These are phyloP conservation scores for Grantiella picta DNA, from an alignment of 2,113 vertebrate genomes.

Conservation along the genomic window DNA sequence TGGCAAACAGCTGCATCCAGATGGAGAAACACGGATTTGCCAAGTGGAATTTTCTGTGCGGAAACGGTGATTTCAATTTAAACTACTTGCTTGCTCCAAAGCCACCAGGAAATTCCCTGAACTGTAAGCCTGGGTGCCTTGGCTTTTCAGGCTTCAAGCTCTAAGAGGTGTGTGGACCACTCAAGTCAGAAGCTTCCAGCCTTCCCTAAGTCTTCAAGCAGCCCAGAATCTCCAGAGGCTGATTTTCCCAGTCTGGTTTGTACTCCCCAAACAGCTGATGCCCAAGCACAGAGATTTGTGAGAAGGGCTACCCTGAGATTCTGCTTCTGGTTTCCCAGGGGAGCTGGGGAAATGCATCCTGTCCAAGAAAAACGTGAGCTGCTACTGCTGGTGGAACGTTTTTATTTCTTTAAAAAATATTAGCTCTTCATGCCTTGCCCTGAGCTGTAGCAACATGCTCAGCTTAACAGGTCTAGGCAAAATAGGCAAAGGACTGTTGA, in stretches of 20 bases:
- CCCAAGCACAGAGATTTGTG: background rate
- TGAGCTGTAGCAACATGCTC: background rate
- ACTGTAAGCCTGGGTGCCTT: background rate
- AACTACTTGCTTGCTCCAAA: background rate
- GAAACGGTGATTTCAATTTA: background rate
- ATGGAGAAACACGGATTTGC: background rate
- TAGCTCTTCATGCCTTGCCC: background rate
- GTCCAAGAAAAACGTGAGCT: background rate
- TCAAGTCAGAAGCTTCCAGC: background rate
- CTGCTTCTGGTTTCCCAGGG: background rate
- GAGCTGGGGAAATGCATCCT: conserved; percentile 17
- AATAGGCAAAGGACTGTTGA: background rate
- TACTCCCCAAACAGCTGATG: background rate
- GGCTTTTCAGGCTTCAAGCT: background rate
- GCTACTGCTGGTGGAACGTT: conserved; percentile 11
- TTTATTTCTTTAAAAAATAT: background rate
- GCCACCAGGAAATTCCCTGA: background rate
- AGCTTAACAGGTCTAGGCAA: background rate
- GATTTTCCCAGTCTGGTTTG: background rate
- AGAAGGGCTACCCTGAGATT: background rate
- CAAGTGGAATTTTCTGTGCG: background rate
- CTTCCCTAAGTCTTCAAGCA: background rate
- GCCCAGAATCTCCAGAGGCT: background rate
- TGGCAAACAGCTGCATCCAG: background rate
- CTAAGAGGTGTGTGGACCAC: background rate